phyloP scores from a whole-genome alignment of 2,113 vertebrate genomes.

The Sisor rabdophorus region DNA sequence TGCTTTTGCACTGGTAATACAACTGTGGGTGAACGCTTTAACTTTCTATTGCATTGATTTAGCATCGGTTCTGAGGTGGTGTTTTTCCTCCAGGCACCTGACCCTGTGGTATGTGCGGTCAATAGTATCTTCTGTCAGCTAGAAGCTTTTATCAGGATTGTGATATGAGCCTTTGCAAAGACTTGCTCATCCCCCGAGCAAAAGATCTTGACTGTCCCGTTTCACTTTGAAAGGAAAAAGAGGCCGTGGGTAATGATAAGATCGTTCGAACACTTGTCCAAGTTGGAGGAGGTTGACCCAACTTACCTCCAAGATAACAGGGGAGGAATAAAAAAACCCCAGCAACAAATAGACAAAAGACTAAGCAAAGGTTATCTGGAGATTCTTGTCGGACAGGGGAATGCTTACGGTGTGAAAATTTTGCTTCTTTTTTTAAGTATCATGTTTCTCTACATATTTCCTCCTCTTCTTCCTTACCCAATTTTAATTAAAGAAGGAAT shows the following conservation, averaged over 20 bases:
- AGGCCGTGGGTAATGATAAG: conserved; percentile 23
- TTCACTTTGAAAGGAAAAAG: conserved; percentile 11
- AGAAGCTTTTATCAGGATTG: background rate
- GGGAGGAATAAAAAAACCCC: background rate
- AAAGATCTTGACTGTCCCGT: conserved; percentile 8
- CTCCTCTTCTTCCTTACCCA: background rate
- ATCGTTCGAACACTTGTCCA: conserved; percentile 28
- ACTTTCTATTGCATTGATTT: conserved; percentile 9
- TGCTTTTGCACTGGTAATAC: background rate
- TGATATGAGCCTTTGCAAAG: background rate
- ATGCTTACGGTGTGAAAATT: conserved; percentile 11
- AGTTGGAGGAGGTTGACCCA: conserved; percentile 11
- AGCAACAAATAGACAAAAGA: background rate
- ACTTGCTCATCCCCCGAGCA: no score
- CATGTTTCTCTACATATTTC: background rate
- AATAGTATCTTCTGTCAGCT: conserved; percentile 19
- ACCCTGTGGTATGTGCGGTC: conserved; percentile 10
- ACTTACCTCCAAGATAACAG: conserved; percentile 3
- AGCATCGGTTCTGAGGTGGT: background rate
- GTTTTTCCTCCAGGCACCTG: background rate
- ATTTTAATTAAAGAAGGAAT: conserved; percentile 26
- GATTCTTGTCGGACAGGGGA: conserved; percentile 4
- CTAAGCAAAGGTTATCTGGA: conserved; percentile 26
- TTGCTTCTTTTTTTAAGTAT: background rate
- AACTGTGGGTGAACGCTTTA: background rate